These are phyloP conservation scores for Sakesphorus luctuosus DNA, from an alignment of 2,113 vertebrate species.

Conservation along the genomic window DNA sequence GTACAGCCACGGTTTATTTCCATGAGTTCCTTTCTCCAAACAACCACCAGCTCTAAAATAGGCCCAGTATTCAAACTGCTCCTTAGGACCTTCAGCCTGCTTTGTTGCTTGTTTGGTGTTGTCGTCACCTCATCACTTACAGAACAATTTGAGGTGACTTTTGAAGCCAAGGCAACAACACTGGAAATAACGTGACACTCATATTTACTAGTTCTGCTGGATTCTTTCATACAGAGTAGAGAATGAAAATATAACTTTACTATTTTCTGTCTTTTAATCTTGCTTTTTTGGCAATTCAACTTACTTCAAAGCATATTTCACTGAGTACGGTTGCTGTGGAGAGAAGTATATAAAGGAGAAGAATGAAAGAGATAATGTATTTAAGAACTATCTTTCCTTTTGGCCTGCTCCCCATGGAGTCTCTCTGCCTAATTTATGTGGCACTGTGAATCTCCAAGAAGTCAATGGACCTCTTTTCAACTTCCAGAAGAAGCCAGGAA, in stretches of 20 bases:
- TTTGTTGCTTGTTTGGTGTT: background rate
- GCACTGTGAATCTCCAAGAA: background rate
- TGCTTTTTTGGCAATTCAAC: slow-evolving; percentile 1
- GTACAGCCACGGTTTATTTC: background rate
- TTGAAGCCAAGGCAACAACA: background rate
- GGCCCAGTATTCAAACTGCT: background rate
- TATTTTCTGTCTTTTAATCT: slow-evolving; percentile 14
- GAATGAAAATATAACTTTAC: background rate
- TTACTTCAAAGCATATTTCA: slow-evolving; percentile 27
- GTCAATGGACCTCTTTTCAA: slow-evolving; percentile 9
- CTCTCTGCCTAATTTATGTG: slow-evolving; percentile 25
- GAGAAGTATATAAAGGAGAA: slow-evolving; percentile 6
- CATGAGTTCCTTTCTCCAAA: background rate
- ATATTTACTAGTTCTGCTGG: background rate
- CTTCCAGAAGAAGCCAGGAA: slow-evolving; percentile 47
- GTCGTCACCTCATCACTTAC: background rate
- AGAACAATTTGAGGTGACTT: background rate
- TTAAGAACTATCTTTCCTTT: background rate
- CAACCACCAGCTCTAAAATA: background rate
- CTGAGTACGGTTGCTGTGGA: background rate
- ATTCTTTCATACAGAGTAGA: background rate
- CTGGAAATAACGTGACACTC: background rate
- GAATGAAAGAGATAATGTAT: slow-evolving; percentile 9
- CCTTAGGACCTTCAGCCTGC: background rate
- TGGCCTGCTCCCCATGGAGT: slow-evolving; percentile 1